Conservation (phyloP, 2,113 vertebrate genomes). For the Pogona vitticeps region DNA sequence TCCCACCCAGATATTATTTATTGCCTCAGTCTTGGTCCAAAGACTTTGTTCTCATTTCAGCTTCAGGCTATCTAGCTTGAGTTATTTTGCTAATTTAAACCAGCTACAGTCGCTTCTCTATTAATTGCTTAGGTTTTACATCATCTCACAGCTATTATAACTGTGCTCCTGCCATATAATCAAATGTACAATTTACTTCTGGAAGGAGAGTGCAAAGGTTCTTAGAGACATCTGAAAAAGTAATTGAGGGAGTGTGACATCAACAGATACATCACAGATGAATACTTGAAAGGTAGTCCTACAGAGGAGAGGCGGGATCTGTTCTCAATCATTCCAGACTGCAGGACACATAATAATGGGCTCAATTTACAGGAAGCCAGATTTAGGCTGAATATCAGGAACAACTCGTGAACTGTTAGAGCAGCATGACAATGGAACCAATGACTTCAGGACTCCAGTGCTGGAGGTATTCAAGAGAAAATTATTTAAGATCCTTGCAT, state of each 20-base stretch:
- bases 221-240: not conserved
- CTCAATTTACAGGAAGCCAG: too few species aligned
- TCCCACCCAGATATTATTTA: constrained; percentile 27
- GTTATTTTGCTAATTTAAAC: constrained; percentile 54
- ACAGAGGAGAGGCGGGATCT: not conserved
- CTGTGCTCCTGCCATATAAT: constrained; percentile 32
- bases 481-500: too few species aligned
- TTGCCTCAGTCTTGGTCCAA: constrained; percentile 47
- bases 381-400: too few species aligned
- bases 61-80: constrained; percentile 42
- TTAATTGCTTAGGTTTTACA: constrained; percentile 32
- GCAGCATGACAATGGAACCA: too few species aligned
- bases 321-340: too few species aligned
- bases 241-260: not conserved
- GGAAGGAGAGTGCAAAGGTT: not conserved
- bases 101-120: constrained; percentile 39
- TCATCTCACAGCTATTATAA: constrained; percentile 39
- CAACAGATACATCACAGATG: not conserved
- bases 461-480: too few species aligned
- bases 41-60: constrained; percentile 40
- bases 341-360: too few species aligned
- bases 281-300: not conserved
- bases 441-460: too few species aligned
- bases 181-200: not conserved
- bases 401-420: too few species aligned